Percentiles rank a stretch among this genome's conserved stretches.
These are phyloP conservation scores for Eretmodus cyanostictus DNA, from an alignment of 2,113 vertebrate genomes.

Conservation along the genomic window DNA sequence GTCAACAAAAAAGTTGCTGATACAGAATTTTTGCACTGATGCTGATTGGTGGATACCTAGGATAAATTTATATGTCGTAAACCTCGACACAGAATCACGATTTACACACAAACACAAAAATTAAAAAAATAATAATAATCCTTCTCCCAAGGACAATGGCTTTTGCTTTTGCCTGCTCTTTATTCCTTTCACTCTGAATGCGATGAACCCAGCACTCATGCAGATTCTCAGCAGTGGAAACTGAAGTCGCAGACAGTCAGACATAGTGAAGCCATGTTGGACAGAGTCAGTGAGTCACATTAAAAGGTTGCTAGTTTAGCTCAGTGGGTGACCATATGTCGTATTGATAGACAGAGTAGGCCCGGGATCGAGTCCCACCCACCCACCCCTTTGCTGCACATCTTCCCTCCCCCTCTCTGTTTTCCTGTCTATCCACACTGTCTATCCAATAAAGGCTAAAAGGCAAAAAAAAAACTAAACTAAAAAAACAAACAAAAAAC, in stretches of 20 bases:
- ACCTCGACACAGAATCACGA: neutral
- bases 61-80: neutral
- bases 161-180: neutral
- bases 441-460: neutral
- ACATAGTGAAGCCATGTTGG: neutral
- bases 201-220: neutral
- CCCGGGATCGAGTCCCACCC: neutral
- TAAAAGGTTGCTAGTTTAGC: neutral
- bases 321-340: neutral
- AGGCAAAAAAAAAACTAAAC: neutral
- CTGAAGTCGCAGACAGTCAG: neutral
- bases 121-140: rapidly evolving
- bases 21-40: neutral
- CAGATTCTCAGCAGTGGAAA: neutral
- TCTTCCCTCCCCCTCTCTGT: neutral
- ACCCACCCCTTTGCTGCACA: neutral
- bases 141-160: neutral
- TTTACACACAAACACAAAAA: neutral
- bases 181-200: neutral
- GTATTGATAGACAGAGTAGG: neutral
- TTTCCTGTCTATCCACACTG: neutral
- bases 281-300: neutral
- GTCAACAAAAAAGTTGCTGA: neutral
- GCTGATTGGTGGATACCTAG: neutral
- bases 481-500: neutral